Percentiles rank a stretch among this genome's conserved stretches.
Evolutionary conservation across 1,140 invertebrate species (phyloP).

Genomic region (Parasteatoda tepidariorum): DNA sequence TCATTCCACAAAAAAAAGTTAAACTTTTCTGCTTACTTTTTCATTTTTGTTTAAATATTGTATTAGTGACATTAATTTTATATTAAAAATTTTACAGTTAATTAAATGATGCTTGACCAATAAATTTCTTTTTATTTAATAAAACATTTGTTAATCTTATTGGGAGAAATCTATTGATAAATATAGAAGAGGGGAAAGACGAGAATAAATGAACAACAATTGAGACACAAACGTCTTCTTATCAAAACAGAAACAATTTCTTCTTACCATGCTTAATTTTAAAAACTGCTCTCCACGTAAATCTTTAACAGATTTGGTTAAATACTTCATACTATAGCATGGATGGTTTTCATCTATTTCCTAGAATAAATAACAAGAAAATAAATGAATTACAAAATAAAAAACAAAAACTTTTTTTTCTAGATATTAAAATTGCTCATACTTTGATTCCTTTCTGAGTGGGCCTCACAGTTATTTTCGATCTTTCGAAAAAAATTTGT

Average conservation of each 20-base stretch:
- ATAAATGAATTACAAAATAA: background rate
- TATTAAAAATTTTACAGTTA: too few relatives aligned
- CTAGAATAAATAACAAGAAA: conserved; percentile 62
- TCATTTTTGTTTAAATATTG: too few relatives aligned
- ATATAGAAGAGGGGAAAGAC: too few relatives aligned
- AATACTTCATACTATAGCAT: conserved; percentile 88
- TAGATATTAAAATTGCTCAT: background rate
- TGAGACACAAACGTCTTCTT: too few relatives aligned
- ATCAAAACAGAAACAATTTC: background rate
- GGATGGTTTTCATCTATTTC: conserved; percentile 94
- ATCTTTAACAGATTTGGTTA: conserved; percentile 94
- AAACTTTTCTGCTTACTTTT: too few relatives aligned
- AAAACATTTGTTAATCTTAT: too few relatives aligned
- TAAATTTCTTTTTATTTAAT: too few relatives aligned
- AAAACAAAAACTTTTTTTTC: background rate
- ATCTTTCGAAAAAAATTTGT: conserved; percentile 91
- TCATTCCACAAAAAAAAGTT: too few relatives aligned
- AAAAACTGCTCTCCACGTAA: conserved; percentile 91
- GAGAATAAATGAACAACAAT: too few relatives aligned
- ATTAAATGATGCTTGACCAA: too few relatives aligned
- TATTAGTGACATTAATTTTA: too few relatives aligned
- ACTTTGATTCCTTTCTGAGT: conserved; percentile 90
- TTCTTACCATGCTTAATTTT: conserved; percentile 75
- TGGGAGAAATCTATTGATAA: too few relatives aligned
- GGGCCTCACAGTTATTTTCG: conserved; percentile 83